A percentile compares a stretch with the other conserved stretches of the same genome.
phyloP scores from a whole-genome alignment of 2,797 vertebrate species.

The Sebastes alutus region DNA sequence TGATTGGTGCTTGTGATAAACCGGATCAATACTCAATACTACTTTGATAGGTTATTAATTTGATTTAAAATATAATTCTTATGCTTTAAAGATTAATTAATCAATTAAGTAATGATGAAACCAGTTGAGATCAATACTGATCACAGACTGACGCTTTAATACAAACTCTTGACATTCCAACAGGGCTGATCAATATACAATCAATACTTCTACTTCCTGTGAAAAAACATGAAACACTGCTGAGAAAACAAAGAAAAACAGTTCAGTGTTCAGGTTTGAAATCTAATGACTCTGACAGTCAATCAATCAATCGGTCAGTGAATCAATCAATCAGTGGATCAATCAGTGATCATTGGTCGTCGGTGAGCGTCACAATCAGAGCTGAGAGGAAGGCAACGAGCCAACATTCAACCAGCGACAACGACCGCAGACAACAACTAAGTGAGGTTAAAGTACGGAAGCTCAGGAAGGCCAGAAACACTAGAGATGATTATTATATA shows the following conservation, averaged over 20 bases:
- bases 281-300: background rate
- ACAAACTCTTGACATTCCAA: background rate
- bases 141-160: slow-evolving; percentile 5
- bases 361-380: slow-evolving; percentile 42
- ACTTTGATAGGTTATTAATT: background rate
- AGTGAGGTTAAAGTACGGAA: background rate
- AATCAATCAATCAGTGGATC: slow-evolving; percentile 10
- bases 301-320: background rate
- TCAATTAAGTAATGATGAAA: background rate
- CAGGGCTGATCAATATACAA: background rate
- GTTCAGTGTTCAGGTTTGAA: background rate
- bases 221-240: slow-evolving; percentile 2
- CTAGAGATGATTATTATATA: too few relatives aligned
- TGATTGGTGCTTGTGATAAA: background rate
- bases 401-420: slow-evolving; percentile 20
- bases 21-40: background rate
- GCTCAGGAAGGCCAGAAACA: slow-evolving; percentile 18
- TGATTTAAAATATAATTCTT: background rate
- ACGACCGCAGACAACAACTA: background rate
- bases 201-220: background rate
- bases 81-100: background rate
- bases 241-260: background rate
- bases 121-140: background rate
- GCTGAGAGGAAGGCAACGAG: background rate
- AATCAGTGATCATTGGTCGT: background rate